A percentile compares a stretch with the other conserved stretches of the same genome.
Conservation (phyloP, 2,113 vertebrate species). For the Rissa tridactyla region DNA sequence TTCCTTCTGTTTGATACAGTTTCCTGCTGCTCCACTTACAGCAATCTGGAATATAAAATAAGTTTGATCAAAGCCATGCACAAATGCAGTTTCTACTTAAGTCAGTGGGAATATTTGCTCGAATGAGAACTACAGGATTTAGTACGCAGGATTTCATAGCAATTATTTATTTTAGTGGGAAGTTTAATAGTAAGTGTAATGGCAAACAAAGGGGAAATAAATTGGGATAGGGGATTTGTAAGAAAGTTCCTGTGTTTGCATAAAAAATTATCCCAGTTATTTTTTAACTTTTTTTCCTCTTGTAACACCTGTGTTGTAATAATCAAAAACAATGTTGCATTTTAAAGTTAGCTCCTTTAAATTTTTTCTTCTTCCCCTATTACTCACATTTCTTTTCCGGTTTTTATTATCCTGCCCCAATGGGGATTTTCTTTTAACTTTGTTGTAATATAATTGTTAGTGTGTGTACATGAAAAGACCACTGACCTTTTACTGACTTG, state of each 20-base stretch:
- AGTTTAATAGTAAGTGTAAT: not conserved
- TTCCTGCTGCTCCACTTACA: not conserved
- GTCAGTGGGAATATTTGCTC: not conserved
- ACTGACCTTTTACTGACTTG: constrained; percentile 48
- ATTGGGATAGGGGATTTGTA: not conserved
- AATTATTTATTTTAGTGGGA: not conserved
- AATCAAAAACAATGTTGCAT: constrained; percentile 33
- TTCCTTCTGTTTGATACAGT: not conserved
- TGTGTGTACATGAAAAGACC: not conserved
- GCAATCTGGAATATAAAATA: not conserved
- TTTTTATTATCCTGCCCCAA: constrained; percentile 47
- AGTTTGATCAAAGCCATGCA: not conserved
- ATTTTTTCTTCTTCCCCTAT: constrained; percentile 18
- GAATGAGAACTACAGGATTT: not conserved
- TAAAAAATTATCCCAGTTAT: not conserved
- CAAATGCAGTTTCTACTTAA: not conserved
- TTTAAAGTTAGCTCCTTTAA: constrained; percentile 19
- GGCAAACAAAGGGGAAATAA: not conserved
- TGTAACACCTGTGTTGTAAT: constrained; percentile 27
- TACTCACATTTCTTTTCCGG: constrained; percentile 52
- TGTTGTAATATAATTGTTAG: constrained; percentile 29
- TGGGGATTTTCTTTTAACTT: constrained; percentile 51
- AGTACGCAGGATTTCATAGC: not conserved
- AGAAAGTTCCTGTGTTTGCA: constrained; percentile 10
- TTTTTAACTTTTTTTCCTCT: not conserved